A percentile compares a stretch with the other conserved stretches of the same genome.
Conservation (phyloP, 1,140 invertebrate species). For the Hyposmocoma kahamanoa region DNA sequence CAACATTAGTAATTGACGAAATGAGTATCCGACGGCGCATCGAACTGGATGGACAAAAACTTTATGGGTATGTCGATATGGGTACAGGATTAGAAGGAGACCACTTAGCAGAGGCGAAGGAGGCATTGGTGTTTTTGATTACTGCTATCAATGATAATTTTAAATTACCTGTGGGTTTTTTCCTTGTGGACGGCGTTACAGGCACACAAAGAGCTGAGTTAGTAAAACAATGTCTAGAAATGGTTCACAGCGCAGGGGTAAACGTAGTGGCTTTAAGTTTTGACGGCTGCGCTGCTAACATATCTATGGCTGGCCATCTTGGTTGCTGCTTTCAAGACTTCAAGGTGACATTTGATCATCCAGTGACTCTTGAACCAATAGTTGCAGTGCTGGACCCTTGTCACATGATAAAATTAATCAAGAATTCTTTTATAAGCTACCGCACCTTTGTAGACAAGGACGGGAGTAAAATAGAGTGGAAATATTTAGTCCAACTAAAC, state of each 20-base stretch:
- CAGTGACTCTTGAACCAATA: not conserved
- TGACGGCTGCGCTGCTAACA: not conserved
- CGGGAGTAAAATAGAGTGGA: not conserved
- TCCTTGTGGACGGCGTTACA: too few relatives aligned
- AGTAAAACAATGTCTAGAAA: too few relatives aligned
- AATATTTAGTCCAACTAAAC: not conserved
- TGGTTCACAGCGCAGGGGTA: too few relatives aligned
- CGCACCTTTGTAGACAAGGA: not conserved
- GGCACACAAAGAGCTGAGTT: too few relatives aligned
- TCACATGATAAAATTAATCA: not conserved
- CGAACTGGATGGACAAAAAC: not conserved
- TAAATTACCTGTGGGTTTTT: too few relatives aligned
- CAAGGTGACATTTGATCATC: not conserved
- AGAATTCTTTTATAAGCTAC: not conserved
- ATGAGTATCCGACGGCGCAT: not conserved
- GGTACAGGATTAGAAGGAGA: not conserved
- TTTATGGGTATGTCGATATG: not conserved
- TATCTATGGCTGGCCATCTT: not conserved
- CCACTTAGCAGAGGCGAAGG: too few relatives aligned
- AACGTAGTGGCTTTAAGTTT: not conserved
- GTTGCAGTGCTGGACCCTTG: not conserved
- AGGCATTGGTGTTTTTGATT: too few relatives aligned
- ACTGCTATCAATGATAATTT: too few relatives aligned
- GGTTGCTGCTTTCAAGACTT: constrained; percentile 1
- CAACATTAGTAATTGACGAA: not conserved